Evolutionary conservation across 2,113 vertebrate species (phyloP).

Genomic region (Zosterops lateralis): DNA sequence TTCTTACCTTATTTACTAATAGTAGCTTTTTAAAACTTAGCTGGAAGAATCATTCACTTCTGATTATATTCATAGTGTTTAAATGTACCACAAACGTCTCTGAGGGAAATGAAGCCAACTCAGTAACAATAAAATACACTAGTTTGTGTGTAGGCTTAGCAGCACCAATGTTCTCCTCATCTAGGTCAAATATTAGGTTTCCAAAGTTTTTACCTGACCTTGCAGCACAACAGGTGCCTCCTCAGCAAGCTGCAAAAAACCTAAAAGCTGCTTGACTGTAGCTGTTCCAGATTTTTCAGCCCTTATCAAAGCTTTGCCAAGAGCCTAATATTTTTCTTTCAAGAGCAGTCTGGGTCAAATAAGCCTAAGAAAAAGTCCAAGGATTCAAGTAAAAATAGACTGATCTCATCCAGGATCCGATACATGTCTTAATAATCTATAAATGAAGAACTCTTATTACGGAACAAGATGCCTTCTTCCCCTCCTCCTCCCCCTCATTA

Average conservation of each 20-base stretch:
- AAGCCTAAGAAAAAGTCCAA: background rate
- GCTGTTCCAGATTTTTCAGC: background rate
- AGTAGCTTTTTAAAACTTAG: background rate
- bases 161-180: background rate
- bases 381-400: background rate
- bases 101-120: background rate
- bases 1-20: background rate
- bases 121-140: background rate
- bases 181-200: background rate
- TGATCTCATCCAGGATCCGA: background rate
- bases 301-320: background rate
- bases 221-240: background rate
- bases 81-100: background rate
- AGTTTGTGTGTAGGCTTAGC: background rate
- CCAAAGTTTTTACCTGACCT: background rate
- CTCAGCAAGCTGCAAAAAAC: background rate
- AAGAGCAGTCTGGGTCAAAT: background rate
- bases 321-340: background rate
- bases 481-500: accelerated
- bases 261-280: background rate
- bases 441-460: background rate
- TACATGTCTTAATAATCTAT: background rate
- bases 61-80: background rate
- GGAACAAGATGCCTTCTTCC: background rate
- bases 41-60: background rate